Evolutionary conservation across 2,888 invertebrate species (phyloP), one percentile per base, ranked within the genome.

Genomic region (Hirtodrosophila alboralis): DNA sequence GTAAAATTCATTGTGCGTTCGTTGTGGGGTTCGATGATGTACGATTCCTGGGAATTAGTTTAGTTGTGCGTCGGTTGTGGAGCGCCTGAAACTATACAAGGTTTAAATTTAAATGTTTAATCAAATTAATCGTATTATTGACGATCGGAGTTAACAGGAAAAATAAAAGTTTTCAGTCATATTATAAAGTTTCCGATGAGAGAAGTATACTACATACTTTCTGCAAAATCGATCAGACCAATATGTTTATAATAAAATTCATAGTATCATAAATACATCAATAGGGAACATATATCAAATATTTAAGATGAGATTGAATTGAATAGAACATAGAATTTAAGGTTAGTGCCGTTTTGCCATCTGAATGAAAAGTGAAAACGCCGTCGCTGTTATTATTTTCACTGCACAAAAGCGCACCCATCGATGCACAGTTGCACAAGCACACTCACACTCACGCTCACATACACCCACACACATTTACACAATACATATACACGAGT

Each of bases 1-100:
- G 96, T 93, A 92, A 96, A 96, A 92, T 96, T 96, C 96, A 96
- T 96, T 87, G 85, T 89, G 56, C 68, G 51, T 63, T 64, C 7
- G 54, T 72, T 59, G 40, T 27, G 51, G 27, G 48, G 33, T 13
- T 56, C 10, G 10, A 33, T 47, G 12, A 21, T 16, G 28, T 14
- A 33, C 34, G n/a, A n/a, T 40, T 23, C 18, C 38, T 33, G 27
- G 38, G 18, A 44, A 18, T 40, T 41, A 21, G 34, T 27, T 61
- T 26, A 33, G 0, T 45, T 45, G 54, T 52, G 44, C 60, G 51
- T 37, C 38, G 47, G 23, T 21, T 36, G 18, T 9, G 34, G 10
- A 43, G 41, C 61, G 49, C 40, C 73, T 70, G 30, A 5, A 31
- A 40, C 2, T 18, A 30, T 2, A 26, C 7, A 0, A 12, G 9